phyloP scores from a whole-genome alignment of 2,113 vertebrate species.

The Podarcis muralis region DNA sequence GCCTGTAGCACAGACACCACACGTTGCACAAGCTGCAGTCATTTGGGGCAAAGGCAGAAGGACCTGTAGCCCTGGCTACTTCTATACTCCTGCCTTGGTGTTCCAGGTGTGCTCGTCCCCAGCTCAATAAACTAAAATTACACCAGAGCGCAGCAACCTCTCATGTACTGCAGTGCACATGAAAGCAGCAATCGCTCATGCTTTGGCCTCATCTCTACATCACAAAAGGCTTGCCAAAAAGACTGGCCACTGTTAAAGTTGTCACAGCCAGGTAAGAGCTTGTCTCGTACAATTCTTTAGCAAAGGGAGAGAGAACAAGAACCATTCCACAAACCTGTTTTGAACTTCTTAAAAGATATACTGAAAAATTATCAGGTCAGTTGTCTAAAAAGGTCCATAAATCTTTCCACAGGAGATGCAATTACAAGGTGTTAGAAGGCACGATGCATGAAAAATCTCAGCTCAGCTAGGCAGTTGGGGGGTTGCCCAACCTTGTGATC shows the following conservation, averaged over 20 bases:
- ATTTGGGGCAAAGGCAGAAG: too few relatives aligned
- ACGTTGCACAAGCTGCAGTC: too few relatives aligned
- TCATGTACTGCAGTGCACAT: not conserved
- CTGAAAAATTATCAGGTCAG: conserved; percentile 32
- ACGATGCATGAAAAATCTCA: conserved; percentile 33
- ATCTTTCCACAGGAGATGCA: conserved; percentile 32
- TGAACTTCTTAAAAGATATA: conserved; percentile 20
- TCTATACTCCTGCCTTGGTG: too few relatives aligned
- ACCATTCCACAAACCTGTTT: not conserved
- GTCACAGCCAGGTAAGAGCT: not conserved
- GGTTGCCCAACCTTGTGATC: not conserved
- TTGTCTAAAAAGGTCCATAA: conserved; percentile 19
- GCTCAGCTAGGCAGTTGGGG: not conserved
- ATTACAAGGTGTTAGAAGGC: conserved; percentile 6
- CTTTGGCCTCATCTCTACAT: not conserved
- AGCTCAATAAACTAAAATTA: not conserved
- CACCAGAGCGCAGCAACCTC: not conserved
- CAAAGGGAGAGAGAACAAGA: conserved; percentile 10
- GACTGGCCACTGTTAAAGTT: not conserved
- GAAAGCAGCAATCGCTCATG: not conserved
- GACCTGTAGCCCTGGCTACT: too few relatives aligned
- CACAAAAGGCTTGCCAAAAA: not conserved
- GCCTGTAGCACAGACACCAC: too few relatives aligned
- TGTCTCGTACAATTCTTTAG: not conserved
- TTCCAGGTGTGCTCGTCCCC: too few relatives aligned